Evolutionary conservation across 1,140 invertebrate species (phyloP).

Genomic region (Pogonomyrmex californicus): DNA sequence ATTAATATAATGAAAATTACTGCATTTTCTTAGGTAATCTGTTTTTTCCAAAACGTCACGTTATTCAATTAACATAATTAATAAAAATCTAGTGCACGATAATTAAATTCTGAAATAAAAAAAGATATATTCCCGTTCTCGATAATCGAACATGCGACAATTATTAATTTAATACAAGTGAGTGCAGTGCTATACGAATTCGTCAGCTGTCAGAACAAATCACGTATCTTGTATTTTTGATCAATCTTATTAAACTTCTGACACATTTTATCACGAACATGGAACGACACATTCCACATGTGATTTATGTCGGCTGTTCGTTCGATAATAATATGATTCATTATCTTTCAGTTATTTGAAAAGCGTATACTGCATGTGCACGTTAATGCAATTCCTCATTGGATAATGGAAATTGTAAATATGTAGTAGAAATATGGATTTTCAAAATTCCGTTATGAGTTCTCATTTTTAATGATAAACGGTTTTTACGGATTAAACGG

Average conservation of each 20-base stretch:
- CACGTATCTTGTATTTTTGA: slow-evolving; percentile 69
- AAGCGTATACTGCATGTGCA: slow-evolving; percentile 41
- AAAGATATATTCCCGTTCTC: slow-evolving; percentile 41
- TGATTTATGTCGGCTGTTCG: slow-evolving; percentile 66
- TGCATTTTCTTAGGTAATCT: background rate
- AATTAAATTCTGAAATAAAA: slow-evolving; percentile 23
- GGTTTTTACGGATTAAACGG: background rate
- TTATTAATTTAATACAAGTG: slow-evolving; percentile 60
- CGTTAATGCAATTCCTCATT: slow-evolving; percentile 51
- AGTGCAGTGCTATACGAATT: slow-evolving; percentile 45
- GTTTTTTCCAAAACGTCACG: background rate
- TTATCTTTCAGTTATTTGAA: slow-evolving; percentile 63
- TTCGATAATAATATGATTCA: slow-evolving; percentile 68
- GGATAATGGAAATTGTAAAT: slow-evolving; percentile 46
- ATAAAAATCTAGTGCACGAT: background rate
- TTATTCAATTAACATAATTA: background rate
- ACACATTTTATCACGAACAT: slow-evolving; percentile 67
- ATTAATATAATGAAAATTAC: slow-evolving; percentile 6
- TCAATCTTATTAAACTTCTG: slow-evolving; percentile 70
- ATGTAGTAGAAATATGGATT: slow-evolving; percentile 39
- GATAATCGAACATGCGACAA: slow-evolving; percentile 43
- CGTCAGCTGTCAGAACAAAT: slow-evolving; percentile 54
- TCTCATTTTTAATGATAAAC: slow-evolving; percentile 5
- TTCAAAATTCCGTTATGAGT: slow-evolving; percentile 40
- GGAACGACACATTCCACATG: slow-evolving; percentile 47